Evolutionary conservation across 2,888 invertebrate genomes (phyloP).

Genomic region (Eumerus sabulonum): DNA sequence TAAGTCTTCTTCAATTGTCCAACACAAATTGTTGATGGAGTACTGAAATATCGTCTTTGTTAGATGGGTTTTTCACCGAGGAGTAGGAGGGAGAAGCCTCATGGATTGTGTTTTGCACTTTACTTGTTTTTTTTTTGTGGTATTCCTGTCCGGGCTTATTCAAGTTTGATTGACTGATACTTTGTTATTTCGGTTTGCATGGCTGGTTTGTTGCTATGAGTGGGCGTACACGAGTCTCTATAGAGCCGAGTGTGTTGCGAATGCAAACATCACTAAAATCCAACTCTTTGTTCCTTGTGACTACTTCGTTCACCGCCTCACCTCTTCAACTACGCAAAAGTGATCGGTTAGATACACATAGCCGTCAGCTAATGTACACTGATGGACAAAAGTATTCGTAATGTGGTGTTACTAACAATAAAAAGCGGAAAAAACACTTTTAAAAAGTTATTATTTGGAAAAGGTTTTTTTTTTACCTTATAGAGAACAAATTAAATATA

Average conservation of each 20-base stretch:
- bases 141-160: constrained; percentile 29
- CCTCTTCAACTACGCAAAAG: too few relatives aligned
- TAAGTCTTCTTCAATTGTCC: constrained; percentile 41
- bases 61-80: constrained; percentile 7
- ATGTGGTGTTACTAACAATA: too few relatives aligned
- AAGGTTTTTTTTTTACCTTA: too few relatives aligned
- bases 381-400: too few relatives aligned
- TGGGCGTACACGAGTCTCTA: neutral
- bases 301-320: too few relatives aligned
- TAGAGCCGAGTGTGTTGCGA: neutral
- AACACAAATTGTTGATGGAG: constrained; percentile 27
- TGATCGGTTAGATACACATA: too few relatives aligned
- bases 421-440: too few relatives aligned
- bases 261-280: neutral
- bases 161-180: constrained; percentile 53
- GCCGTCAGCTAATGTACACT: too few relatives aligned
- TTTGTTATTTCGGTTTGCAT: constrained; percentile 35
- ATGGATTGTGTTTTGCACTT: constrained; percentile 14
- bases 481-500: too few relatives aligned
- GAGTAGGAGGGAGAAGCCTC: constrained; percentile 26
- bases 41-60: constrained; percentile 51
- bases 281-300: too few relatives aligned
- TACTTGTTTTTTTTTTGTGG: constrained; percentile 7
- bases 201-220: constrained; percentile 29
- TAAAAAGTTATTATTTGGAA: too few relatives aligned